Evolutionary conservation across 2,797 vertebrate species (phyloP), one percentile per base, ranked within the genome.

Genomic region (Catostomus latipinnis): DNA sequence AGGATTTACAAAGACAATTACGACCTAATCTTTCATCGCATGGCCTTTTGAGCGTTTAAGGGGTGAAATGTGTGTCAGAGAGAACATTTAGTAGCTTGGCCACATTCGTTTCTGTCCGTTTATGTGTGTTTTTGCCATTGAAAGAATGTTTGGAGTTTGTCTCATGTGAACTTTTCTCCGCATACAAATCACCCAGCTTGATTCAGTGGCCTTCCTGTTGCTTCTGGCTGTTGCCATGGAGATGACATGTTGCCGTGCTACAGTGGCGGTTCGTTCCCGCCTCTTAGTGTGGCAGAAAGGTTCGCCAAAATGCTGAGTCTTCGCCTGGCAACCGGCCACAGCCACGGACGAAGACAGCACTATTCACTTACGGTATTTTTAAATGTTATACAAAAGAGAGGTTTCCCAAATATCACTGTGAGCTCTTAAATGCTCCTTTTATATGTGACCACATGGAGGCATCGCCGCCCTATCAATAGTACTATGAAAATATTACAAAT

Each of bases 281-380:
- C 73, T 67, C 85, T 67, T 12, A 14, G 84, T 80, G 82, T n/a
- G 82, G 54, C 76, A 67, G 16, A 87, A 89, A 87, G 83, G 85
- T 86, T 83, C 50, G 80, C 88, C 85, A 89, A 74, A 72, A 50
- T 46, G 71, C 84, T 84, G 85, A 84, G 75, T 88, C 87, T 80
- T 83, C 54, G 8, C 74, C 73, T 78, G 82, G 66, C 56, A 78
- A 80, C 61, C 45, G 14, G 56, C 82, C 76, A 74, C 66, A 52
- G 57, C 3, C 66, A 68, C 76, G 48, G 48, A 46, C 48, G n/a
- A 61, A 8, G 57, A n/a, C 65, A 14, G 18, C 45, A 10, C 54
- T 58, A 46, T 48, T 34, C 71, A 11, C 13, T 63, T 6, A 1
- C 14, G 10, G 8, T 50, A 2, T 6, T 68, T 6, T 58, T 50